Conservation (phyloP, 2,797 vertebrate species). For the Rhynchotus rufescens region DNA sequence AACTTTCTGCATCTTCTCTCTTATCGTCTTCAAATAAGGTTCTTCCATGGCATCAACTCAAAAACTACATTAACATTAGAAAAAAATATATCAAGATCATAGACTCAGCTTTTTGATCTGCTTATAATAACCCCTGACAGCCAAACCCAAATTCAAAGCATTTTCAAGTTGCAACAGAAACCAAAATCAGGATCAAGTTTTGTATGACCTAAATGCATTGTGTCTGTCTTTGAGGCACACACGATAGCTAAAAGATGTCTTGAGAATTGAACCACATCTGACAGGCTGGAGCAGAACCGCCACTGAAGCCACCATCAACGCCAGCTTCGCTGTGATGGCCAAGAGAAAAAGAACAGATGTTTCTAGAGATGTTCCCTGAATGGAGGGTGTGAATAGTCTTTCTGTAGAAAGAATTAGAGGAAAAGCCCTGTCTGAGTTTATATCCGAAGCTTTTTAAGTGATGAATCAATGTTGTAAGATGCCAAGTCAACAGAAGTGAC, state of each 20-base stretch:
- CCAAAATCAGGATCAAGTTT: background rate
- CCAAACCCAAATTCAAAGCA: background rate
- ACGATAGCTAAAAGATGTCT: background rate
- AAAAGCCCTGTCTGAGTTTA: background rate
- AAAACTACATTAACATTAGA: background rate
- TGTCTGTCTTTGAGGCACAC: background rate
- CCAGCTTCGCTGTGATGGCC: background rate
- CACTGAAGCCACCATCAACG: background rate
- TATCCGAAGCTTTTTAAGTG: conserved; percentile 9
- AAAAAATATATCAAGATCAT: background rate
- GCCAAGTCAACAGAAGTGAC: conserved; percentile 10
- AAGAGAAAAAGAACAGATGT: background rate
- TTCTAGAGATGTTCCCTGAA: background rate
- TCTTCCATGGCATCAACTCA: background rate
- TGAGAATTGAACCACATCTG: background rate
- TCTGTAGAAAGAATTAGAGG: background rate
- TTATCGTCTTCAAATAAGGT: background rate
- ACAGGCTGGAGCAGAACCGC: background rate
- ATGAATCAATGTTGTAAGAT: background rate
- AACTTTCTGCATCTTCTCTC: background rate
- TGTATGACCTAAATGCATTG: background rate
- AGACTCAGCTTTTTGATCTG: background rate
- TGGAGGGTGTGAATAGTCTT: background rate
- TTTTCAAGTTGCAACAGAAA: background rate
- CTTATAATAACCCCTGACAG: background rate